Conservation (phyloP, 2,797 vertebrate genomes). For the Buceros bicornis region DNA sequence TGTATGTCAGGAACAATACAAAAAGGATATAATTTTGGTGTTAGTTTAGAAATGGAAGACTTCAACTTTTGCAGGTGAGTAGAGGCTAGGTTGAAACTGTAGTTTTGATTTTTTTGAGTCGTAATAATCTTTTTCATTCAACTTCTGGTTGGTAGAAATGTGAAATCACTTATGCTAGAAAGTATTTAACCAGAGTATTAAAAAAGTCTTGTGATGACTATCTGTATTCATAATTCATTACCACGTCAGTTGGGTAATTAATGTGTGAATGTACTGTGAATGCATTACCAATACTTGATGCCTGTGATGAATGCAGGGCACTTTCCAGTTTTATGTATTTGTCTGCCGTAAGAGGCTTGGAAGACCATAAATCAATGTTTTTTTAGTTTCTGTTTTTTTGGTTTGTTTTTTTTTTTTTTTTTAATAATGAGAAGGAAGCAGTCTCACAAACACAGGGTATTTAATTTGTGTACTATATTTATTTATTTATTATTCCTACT, state of each 20-base stretch:
- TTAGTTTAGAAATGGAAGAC: background rate
- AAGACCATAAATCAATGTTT: background rate
- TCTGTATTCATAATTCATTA: background rate
- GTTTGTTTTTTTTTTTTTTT: no score
- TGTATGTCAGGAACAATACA: background rate
- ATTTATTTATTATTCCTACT: background rate
- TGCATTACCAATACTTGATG: background rate
- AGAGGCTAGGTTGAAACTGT: background rate
- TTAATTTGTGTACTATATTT: background rate
- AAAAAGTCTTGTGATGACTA: background rate
- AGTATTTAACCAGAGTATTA: background rate
- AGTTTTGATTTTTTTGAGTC: background rate
- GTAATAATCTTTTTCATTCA: background rate
- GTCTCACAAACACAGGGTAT: background rate
- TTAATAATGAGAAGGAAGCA: background rate
- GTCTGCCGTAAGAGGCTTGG: background rate
- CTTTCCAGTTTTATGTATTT: background rate
- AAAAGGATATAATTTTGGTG: background rate
- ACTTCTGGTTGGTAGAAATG: background rate
- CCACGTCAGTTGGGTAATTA: background rate
- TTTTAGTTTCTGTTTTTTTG: no score
- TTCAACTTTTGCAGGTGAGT: background rate
- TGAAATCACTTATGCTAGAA: background rate
- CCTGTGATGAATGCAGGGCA: background rate
- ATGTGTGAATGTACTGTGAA: background rate